Evolutionary conservation across 2,797 vertebrate genomes (phyloP).

Genomic region (Esox masquinongy): DNA sequence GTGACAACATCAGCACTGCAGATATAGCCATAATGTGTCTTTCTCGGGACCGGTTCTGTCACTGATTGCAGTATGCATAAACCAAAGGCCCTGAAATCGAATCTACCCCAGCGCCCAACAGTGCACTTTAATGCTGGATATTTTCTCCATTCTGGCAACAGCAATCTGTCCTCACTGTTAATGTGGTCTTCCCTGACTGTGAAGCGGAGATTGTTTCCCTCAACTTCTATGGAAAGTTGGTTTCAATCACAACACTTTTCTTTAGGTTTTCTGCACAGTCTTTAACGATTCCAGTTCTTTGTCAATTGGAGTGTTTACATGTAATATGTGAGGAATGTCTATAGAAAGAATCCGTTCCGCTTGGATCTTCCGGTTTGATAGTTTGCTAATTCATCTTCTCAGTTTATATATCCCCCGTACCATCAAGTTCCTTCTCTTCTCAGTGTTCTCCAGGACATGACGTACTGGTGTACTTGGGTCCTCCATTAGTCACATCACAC

Average conservation of each 20-base stretch:
- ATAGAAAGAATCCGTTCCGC: neutral
- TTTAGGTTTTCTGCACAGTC: constrained; percentile 32
- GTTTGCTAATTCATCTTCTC: constrained; percentile 31
- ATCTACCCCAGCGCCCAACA: constrained; percentile 9
- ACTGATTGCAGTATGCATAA: constrained; percentile 9
- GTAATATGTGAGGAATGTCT: neutral
- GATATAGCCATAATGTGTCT: neutral
- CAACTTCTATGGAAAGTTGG: constrained; percentile 31
- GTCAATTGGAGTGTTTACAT: neutral
- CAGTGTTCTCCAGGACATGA: constrained; percentile 47
- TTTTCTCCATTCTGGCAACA: constrained; percentile 15
- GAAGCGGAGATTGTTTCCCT: constrained; percentile 28
- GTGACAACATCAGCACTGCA: constrained; percentile 16
- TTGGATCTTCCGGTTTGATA: neutral
- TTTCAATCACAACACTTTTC: constrained; percentile 25
- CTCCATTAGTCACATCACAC: constrained; percentile 52
- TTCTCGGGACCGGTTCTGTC: neutral
- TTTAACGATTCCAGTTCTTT: constrained; percentile 9
- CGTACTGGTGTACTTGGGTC: constrained; percentile 55
- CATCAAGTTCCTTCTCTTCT: constrained; percentile 40
- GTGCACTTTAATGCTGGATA: constrained; percentile 14
- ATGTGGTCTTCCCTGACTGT: neutral
- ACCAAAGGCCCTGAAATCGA: constrained; percentile 12
- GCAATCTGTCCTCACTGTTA: constrained; percentile 10
- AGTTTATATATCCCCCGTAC: constrained; percentile 28